Conservation (phyloP, 2,797 vertebrate genomes). For the Siniperca scherzeri region DNA sequence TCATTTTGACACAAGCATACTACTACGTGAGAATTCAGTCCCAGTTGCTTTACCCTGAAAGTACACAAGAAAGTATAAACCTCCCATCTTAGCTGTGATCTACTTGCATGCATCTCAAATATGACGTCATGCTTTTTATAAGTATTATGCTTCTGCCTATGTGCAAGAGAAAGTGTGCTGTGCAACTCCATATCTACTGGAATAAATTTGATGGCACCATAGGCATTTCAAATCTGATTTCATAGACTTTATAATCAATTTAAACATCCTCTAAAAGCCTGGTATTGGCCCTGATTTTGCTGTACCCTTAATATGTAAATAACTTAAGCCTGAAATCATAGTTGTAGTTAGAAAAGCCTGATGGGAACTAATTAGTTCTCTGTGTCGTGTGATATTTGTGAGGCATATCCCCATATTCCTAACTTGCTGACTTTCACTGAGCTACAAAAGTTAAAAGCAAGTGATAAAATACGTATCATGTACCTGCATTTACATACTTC, state of each 20-base stretch:
- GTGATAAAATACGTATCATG: background rate
- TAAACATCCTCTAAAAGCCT: background rate
- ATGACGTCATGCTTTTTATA: constrained; percentile 2
- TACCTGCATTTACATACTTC: background rate
- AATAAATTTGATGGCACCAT: background rate
- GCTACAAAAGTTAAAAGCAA: background rate
- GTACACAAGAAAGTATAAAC: background rate
- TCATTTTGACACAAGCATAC: background rate
- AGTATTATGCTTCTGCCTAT: background rate
- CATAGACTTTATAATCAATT: constrained; percentile 21
- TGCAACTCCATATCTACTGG: background rate
- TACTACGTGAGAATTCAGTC: background rate
- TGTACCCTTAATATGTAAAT: background rate
- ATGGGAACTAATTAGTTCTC: background rate
- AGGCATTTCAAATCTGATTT: constrained; percentile 24
- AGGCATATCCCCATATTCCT: background rate
- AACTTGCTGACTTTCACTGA: background rate
- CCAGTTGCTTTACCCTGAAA: background rate
- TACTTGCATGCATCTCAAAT: background rate
- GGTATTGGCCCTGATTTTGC: background rate
- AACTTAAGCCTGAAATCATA: background rate
- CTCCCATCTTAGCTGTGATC: constrained; percentile 11
- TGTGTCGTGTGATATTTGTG: background rate
- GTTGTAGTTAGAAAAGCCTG: background rate
- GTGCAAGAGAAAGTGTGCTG: background rate